These are phyloP conservation scores for Dendrolimus pini DNA, from an alignment of 2,888 invertebrate genomes.

Conservation along the genomic window DNA sequence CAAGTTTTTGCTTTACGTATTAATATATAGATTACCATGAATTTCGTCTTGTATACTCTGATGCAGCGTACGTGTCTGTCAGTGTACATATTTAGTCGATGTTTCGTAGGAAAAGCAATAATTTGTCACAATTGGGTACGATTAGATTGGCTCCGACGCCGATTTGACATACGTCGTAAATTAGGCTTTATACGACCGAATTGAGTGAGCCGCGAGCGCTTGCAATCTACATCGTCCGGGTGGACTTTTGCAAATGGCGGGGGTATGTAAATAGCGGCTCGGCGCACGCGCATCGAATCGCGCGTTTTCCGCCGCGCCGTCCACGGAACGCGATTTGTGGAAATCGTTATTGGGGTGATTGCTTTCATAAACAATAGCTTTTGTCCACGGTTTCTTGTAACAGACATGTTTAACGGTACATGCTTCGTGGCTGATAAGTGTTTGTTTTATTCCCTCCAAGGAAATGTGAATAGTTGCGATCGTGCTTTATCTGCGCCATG, in stretches of 20 bases:
- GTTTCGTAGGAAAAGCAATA: constrained; percentile 75
- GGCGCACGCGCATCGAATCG: constrained; percentile 73
- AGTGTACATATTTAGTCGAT: constrained; percentile 51
- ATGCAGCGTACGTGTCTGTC: no score
- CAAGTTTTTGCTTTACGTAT: no score
- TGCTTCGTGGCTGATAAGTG: constrained; percentile 43
- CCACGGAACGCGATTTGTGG: constrained; percentile 62
- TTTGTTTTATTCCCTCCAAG: constrained; percentile 1
- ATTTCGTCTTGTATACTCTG: no score
- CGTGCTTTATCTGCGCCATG: constrained; percentile 28
- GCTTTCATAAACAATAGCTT: constrained; percentile 75
- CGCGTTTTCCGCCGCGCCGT: constrained; percentile 64
- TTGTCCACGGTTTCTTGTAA: constrained; percentile 63
- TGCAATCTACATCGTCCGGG: constrained; percentile 18
- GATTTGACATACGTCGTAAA: constrained; percentile 74
- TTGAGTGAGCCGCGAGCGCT: constrained; percentile 41
- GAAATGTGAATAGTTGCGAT: constrained; percentile 25
- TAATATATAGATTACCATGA: no score
- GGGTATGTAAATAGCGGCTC: constrained; percentile 56
- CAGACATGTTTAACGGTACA: constrained; percentile 54
- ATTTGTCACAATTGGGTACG: constrained; percentile 74
- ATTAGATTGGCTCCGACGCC: constrained; percentile 71
- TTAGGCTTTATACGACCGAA: constrained; percentile 51
- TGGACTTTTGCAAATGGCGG: constrained; percentile 35
- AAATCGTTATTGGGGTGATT: constrained; percentile 75